Evolutionary conservation across 2,888 invertebrate genomes (phyloP), one percentile per base, ranked within the genome.

Genomic region (Acleris literana): DNA sequence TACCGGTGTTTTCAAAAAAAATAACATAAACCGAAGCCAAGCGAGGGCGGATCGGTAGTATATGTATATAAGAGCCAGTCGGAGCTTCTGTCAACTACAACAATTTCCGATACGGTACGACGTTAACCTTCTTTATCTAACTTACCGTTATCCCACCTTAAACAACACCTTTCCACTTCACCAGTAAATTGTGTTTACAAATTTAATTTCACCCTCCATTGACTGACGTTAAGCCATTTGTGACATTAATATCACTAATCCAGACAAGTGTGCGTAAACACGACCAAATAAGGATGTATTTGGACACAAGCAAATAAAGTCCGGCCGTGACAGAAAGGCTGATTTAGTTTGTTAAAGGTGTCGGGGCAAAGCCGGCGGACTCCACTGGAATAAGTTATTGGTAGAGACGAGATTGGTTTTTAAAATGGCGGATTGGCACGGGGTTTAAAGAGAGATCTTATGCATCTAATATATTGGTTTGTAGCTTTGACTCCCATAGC

Each of bases 231-330:
- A 20, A 43, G 20, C 22, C 43, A 17, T 16, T 54, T 39, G 48
- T 54, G 54, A 59, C 63, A 64, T 69, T 63, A 69, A 67, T 63
- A 67, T 56, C 62, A 46, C 55, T 66, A 67, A 70, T 60, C 61
- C 51, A 66, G 69, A 68, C 62, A 69, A 69, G 69, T 69, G 68
- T 53, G n/a, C 60, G 58, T 64, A 74, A 74, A 70, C 73, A 71
- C 70, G 66, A 61, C 69, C 69, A 73, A 76, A 73, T 72, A 70
- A 74, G 71, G 69, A 74, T 65, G 56, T 74, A 72, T 76, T 74
- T 73, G 70, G 71, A 59, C 58, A 59, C 48, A 57, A 46, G 39
- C 46, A 52, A 62, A 66, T 65, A 65, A 65, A 65, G 65, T 29
- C 22, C 29, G 61, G 46, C 52, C 33, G 20, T 62, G 66, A 62